Base-by-base conservation (phyloP, 2,113 vertebrate species). In the Chionodraco myersi region DNA sequence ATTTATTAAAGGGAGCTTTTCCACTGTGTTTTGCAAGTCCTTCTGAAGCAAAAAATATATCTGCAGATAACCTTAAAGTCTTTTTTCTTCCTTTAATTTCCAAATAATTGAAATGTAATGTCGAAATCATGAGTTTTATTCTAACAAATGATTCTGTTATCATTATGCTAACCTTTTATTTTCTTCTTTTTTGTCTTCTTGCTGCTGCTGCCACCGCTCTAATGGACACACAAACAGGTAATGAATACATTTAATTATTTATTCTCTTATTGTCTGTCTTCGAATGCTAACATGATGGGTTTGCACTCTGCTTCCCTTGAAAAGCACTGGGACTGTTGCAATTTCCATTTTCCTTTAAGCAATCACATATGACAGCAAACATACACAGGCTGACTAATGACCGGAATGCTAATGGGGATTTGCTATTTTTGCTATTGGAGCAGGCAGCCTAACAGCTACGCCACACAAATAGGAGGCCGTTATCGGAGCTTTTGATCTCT, bases 141-240 rank as follows among this genome's bases (percentile, higher is more conserved):
- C 0, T 60, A 15, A 72, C 57, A 66, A 56, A 23, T 65, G 5
- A 3, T 76, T 70, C 3, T 74, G 21, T 58, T 63, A 11, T 59
- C 6, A 76, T 45, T 57, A 2, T 73, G 15, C 61, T 87, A 63
- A 88, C 13, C 21, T 75, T 54, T 53, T 48, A 41, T 10, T 21
- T 36, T 34, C 21, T 8, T 75, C 21, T 69, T 62, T 34, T 68
- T 51, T 75, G 18, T 58, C 36, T 52, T 36, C 44, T 21, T 21
- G 21, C 21, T 67, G 69, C 47, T 72, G 62, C 65, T 49, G 73
- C 59, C 49, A 11, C 6, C 44, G 41, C 36, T 9, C 51, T 36
- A 68, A 36, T 71, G 77, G 61, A 62, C 53, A 9, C 61, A 13
- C 9, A n/a, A 88, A 89, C 89, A 94, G 93, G 92, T 94, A 92